phyloP scores from a whole-genome alignment of 2,113 vertebrate genomes.

The Asarcornis scutulata region DNA sequence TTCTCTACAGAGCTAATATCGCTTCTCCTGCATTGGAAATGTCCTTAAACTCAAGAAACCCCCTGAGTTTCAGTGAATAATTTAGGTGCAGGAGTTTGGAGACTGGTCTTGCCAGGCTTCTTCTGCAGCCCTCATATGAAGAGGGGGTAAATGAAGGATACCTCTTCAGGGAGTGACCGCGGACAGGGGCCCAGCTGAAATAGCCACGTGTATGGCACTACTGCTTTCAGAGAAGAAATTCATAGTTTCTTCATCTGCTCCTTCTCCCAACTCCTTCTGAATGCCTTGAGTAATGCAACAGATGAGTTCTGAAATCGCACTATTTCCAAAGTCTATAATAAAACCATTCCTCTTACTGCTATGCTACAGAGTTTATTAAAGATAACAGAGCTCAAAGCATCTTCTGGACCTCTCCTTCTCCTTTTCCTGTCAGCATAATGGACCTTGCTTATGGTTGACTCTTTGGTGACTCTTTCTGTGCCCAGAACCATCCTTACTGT shows the following conservation, averaged over 20 bases:
- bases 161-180: background rate
- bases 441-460: background rate
- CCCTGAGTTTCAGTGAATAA: background rate
- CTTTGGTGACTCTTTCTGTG: background rate
- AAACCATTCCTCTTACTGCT: background rate
- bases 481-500: background rate
- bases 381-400: background rate
- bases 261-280: too few species aligned
- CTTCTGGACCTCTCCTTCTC: background rate
- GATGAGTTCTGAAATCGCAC: background rate
- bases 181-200: background rate
- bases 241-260: background rate
- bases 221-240: background rate
- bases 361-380: background rate
- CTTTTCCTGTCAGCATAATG: background rate
- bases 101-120: background rate
- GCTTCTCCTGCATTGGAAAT: background rate
- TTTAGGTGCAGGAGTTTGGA: background rate
- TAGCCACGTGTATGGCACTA: background rate
- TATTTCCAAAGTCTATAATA: background rate
- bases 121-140: background rate
- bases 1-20: background rate
- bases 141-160: background rate
- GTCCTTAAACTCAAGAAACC: background rate
- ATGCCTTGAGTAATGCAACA: background rate